Percentiles rank a stretch among this genome's conserved stretches.
These are phyloP conservation scores for Tribolium freemani DNA, from an alignment of 2,888 invertebrate genomes.

Conservation along the genomic window DNA sequence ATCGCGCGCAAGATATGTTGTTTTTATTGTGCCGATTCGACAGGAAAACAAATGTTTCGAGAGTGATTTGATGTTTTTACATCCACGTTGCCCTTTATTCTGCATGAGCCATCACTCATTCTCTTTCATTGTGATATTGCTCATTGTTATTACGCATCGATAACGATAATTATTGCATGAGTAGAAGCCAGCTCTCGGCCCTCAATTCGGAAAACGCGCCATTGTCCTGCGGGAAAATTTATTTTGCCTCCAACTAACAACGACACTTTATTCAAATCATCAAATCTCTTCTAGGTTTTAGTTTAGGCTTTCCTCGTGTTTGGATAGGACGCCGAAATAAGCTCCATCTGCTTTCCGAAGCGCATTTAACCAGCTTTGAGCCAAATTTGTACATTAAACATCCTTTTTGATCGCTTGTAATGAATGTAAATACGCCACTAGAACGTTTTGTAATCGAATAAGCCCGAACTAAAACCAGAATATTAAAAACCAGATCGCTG, in stretches of 20 bases:
- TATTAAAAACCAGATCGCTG: too few relatives aligned
- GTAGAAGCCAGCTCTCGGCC: constrained; percentile 19
- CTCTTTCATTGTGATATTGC: constrained; percentile 53
- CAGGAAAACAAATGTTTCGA: constrained; percentile 64
- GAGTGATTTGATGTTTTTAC: constrained; percentile 64
- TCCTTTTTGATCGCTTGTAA: background rate
- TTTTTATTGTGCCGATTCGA: constrained; percentile 55
- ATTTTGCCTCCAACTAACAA: too few relatives aligned
- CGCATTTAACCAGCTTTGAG: background rate
- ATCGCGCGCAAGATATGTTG: constrained; percentile 45
- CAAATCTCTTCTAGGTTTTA: constrained; percentile 27
- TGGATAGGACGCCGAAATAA: constrained; percentile 27
- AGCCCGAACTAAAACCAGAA: background rate
- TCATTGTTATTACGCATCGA: constrained; percentile 57
- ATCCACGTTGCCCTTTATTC: constrained; percentile 51
- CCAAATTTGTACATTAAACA: background rate
- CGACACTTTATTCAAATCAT: too few relatives aligned
- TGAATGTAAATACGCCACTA: background rate
- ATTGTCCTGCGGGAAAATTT: background rate
- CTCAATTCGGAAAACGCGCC: background rate
- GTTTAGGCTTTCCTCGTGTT: constrained; percentile 20
- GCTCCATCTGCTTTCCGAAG: too few relatives aligned
- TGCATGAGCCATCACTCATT: constrained; percentile 48
- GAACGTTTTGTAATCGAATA: background rate
- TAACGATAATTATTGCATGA: constrained; percentile 55